phyloP scores from a whole-genome alignment of 1,140 invertebrate genomes.

The Oryctes rhinoceros region DNA sequence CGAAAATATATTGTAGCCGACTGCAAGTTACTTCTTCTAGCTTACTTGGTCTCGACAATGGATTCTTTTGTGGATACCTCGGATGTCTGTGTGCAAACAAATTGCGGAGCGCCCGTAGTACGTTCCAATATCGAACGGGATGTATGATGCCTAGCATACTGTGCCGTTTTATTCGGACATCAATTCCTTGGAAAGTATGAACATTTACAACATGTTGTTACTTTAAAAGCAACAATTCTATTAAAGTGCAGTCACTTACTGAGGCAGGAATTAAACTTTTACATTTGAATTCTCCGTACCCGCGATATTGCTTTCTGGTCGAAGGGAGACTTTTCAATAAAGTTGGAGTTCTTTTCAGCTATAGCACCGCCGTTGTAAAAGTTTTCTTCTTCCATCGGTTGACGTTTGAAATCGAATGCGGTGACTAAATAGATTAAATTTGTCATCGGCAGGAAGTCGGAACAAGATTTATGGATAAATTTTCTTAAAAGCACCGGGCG shows the following conservation, averaged over 20 bases:
- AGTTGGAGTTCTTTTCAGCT: neutral
- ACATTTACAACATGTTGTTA: conserved; percentile 39
- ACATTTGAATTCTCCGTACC: conserved; percentile 16
- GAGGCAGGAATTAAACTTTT: neutral
- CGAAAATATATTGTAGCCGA: neutral
- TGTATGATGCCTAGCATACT: conserved; percentile 19
- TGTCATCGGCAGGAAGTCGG: conserved; percentile 31
- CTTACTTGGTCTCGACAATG: conserved; percentile 45
- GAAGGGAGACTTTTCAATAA: conserved; percentile 21
- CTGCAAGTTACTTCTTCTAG: conserved; percentile 41
- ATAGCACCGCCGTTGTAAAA: neutral
- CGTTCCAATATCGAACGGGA: conserved; percentile 30
- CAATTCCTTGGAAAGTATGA: neutral
- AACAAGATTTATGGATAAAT: conserved; percentile 30
- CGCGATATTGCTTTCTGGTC: conserved; percentile 9
- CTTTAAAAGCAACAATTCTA: conserved; percentile 46
- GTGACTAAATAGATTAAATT: conserved; percentile 38
- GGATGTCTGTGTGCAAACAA: conserved; percentile 40
- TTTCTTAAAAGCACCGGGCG: conserved; percentile 17
- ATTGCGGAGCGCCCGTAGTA: conserved; percentile 38
- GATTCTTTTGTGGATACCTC: conserved; percentile 42
- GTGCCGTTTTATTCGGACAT: conserved; percentile 9
- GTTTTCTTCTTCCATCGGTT: conserved; percentile 31
- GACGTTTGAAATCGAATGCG: conserved; percentile 33
- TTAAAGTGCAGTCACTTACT: conserved; percentile 43